A percentile compares a stretch with the other conserved stretches of the same genome.
phyloP scores from a whole-genome alignment of 1,140 invertebrate genomes.

The Drosophila ironensis region DNA sequence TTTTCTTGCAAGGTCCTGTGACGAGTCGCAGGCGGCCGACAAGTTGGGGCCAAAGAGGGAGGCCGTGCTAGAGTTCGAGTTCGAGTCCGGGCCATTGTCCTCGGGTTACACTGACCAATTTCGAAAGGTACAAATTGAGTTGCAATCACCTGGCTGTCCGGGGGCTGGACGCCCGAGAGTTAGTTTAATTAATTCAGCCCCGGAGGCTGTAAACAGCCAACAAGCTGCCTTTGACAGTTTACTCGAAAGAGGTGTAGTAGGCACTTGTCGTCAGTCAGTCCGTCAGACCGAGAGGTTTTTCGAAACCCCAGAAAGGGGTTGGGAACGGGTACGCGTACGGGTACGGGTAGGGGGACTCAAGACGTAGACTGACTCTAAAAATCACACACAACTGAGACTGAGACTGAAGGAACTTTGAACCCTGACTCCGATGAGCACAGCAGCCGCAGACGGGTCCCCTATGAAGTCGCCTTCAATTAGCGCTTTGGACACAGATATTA shows the following conservation, averaged over 20 bases:
- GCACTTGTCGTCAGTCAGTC: conserved; percentile 71
- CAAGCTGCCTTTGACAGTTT: conserved; percentile 59
- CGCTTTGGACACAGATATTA: conserved; percentile 79
- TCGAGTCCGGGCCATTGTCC: conserved; percentile 43
- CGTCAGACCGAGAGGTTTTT: conserved; percentile 1
- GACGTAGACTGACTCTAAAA: too few relatives aligned
- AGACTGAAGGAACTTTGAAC: conserved; percentile 62
- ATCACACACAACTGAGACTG: conserved; percentile 43
- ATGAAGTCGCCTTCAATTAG: conserved; percentile 69
- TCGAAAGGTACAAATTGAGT: conserved; percentile 74
- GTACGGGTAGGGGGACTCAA: too few relatives aligned
- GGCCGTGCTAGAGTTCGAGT: not conserved
- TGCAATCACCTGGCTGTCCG: conserved; percentile 15
- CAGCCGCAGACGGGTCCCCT: conserved; percentile 1
- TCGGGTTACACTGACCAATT: conserved; percentile 72
- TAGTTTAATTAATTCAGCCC: conserved; percentile 77
- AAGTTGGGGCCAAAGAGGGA: conserved; percentile 4
- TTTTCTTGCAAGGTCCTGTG: conserved; percentile 37
- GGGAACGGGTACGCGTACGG: too few relatives aligned
- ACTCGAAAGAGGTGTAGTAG: conserved; percentile 72
- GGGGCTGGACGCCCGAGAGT: conserved; percentile 38
- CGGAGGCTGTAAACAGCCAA: conserved; percentile 62
- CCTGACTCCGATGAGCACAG: conserved; percentile 15
- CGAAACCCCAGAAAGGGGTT: not conserved
- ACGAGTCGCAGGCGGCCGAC: conserved; percentile 18